A percentile compares a stretch with the other conserved stretches of the same genome.
Evolutionary conservation across 2,888 invertebrate genomes (phyloP).

Genomic region (Erebia palarica): DNA sequence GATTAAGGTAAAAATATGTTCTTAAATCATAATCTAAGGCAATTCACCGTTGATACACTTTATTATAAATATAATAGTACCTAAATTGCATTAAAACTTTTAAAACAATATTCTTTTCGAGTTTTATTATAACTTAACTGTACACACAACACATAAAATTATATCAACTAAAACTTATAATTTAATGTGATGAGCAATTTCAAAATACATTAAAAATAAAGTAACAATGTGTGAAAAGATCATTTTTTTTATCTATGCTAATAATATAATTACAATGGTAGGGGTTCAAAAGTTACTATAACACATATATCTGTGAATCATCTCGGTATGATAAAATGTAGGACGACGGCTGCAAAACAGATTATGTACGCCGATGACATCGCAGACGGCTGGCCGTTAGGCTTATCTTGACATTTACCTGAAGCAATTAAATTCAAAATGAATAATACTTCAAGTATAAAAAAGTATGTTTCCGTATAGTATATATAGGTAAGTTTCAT

Average conservation of each 20-base stretch:
- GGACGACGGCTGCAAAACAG: conserved; percentile 51
- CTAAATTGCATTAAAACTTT: conserved; percentile 1
- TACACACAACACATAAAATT: conserved; percentile 17
- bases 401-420: conserved; percentile 85
- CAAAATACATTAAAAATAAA: conserved; percentile 34
- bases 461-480: neutral
- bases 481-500: neutral
- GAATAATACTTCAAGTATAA: neutral
- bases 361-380: conserved; percentile 54
- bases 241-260: conserved; percentile 32
- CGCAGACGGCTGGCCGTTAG: conserved; percentile 59
- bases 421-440: conserved; percentile 39
- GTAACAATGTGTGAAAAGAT: conserved; percentile 36
- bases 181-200: conserved; percentile 35
- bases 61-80: neutral
- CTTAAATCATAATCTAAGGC: neutral
- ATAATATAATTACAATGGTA: conserved; percentile 38
- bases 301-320: conserved; percentile 57
- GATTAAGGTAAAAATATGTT: neutral
- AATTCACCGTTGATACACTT: neutral
- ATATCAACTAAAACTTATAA: conserved; percentile 25
- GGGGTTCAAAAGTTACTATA: conserved; percentile 27
- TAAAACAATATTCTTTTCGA: neutral
- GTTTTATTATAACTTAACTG: conserved; percentile 6
- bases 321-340: conserved; percentile 69